These are phyloP conservation scores for Sebastes hubbsi DNA, from an alignment of 2,797 vertebrate genomes.

Conservation along the genomic window DNA sequence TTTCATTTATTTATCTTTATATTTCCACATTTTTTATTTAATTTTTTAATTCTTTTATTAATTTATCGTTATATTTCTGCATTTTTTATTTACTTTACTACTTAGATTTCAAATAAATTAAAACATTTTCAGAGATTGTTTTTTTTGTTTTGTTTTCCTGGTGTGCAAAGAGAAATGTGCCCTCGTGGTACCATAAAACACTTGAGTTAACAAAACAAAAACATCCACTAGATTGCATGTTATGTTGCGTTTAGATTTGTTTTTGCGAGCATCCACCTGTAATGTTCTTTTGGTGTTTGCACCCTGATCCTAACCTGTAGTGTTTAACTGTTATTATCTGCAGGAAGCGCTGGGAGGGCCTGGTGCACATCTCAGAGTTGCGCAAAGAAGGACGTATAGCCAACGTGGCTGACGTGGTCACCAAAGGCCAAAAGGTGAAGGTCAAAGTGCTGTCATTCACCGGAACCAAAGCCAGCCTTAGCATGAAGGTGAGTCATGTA, in stretches of 20 bases:
- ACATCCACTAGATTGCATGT: background rate
- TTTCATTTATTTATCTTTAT: no score
- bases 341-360: slow-evolving; percentile 94
- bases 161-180: background rate
- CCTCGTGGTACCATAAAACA: background rate
- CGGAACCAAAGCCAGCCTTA: slow-evolving; percentile 94
- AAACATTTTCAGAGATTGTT: no score
- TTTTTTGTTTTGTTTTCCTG: no score
- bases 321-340: background rate
- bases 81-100: no score
- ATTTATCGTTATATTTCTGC: no score
- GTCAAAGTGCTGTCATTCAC: slow-evolving; percentile 94
- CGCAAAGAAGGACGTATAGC: slow-evolving; percentile 92
- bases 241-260: background rate
- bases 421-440: slow-evolving; percentile 93
- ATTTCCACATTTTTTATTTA: no score
- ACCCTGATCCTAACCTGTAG: background rate
- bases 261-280: fast-evolving
- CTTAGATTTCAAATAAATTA: no score
- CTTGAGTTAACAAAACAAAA: background rate
- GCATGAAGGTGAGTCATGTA: slow-evolving; percentile 90
- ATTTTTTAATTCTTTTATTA: no score
- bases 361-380: slow-evolving; percentile 94
- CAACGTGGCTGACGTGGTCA: slow-evolving; percentile 92
- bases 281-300: background rate